Conservation (phyloP, 2,888 invertebrate species). For the Rotaria sp. region DNA sequence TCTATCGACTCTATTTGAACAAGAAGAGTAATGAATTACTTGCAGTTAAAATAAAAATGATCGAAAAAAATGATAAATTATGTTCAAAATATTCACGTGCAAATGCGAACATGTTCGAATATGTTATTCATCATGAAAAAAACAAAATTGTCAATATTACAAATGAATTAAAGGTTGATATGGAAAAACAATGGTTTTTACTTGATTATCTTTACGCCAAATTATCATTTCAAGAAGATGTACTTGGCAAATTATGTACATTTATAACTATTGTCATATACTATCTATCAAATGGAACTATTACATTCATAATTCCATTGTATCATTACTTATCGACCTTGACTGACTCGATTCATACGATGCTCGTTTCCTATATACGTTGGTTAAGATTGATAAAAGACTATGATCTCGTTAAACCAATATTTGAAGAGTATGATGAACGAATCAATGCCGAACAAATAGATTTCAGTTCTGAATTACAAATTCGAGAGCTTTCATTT, state of each 20-base stretch:
- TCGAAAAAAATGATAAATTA: not conserved
- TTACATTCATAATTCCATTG: not conserved
- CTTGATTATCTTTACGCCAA: not conserved
- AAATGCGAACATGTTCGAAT: slow-evolving; percentile 18
- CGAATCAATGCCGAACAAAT: not conserved
- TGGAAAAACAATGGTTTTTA: not conserved
- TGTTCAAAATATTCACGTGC: not conserved
- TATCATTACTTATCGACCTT: slow-evolving; percentile 4
- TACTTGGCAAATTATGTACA: not conserved
- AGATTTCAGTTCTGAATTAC: too few relatives aligned
- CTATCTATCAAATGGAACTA: not conserved
- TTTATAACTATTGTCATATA: not conserved
- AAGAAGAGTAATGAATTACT: not conserved
- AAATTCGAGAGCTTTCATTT: not conserved
- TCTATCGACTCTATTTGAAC: not conserved
- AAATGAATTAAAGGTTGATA: not conserved
- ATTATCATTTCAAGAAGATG: not conserved
- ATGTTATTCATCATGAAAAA: slow-evolving; percentile 24
- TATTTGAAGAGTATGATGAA: not conserved
- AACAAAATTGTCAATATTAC: not conserved
- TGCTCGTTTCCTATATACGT: not conserved
- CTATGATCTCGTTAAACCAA: not conserved
- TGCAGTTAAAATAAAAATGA: not conserved
- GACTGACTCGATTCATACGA: not conserved
- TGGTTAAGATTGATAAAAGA: slow-evolving; percentile 6